Evolutionary conservation across 2,888 invertebrate species (phyloP), one percentile per base, ranked within the genome.

Genomic region (Pachycephus smyrnensis): DNA sequence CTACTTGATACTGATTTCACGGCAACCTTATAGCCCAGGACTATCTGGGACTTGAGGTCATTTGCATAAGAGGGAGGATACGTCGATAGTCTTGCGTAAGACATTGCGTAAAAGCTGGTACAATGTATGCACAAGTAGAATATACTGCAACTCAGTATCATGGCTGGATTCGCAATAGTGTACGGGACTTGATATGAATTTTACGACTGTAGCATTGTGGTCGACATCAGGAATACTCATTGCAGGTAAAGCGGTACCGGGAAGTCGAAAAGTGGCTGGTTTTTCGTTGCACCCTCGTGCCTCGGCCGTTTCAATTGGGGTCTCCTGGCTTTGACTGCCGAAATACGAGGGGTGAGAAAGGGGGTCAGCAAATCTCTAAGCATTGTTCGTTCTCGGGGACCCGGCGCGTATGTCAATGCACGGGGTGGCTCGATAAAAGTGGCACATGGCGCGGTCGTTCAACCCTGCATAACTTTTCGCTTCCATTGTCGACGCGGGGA

Each of bases 401-500:
- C 77, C 83, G 69, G 40, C 76, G 76, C 79, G 76, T 74, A 74
- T 76, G 79, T 76, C 79, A 76, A 79, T 79, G 74, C 76, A 79
- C 37, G 77, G 80, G 79, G 76, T 78, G 74, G 77, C 69, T 75
- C 77, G 71, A 71, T 80, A 79, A 83, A 86, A 85, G 85, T 85
- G 84, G 84, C 85, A 86, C 85, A 86, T 85, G 85, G 82, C 84
- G 75, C 80, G 84, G 82, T 83, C 84, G 82, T 69, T 80, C 80
- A 81, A 84, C 82, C 83, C 85, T 83, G 81, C 74, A 78, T 85
- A 84, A 84, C 84, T 86, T 86, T 86, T 84, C 80, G 83, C 83
- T 82, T 81, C 82, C 82, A 80, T 74, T 74, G 79, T 79, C 69
- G 68, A 73, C 76, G 77, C 83, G 75, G 83, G 73, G 84, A 85